phyloP scores from a whole-genome alignment of 2,113 vertebrate genomes.

The Atrichornis clamosus region DNA sequence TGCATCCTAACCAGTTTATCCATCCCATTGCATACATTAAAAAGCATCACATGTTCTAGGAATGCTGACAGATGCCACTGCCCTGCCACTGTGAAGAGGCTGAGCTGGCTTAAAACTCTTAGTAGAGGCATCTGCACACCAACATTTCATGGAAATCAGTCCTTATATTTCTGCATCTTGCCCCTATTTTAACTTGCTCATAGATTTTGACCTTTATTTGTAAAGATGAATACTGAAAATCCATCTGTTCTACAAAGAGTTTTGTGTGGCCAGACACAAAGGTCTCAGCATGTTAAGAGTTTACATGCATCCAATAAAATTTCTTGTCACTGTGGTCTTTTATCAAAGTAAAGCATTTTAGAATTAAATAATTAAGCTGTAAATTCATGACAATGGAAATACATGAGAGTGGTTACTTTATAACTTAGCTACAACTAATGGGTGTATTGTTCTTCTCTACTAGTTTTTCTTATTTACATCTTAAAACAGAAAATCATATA shows the following conservation, averaged over 20 bases:
- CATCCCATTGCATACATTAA: neutral
- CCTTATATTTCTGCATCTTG: neutral
- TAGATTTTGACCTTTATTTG: neutral
- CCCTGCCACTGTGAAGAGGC: neutral
- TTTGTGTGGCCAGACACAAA: neutral
- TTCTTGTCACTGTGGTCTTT: neutral
- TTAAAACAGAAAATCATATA: neutral
- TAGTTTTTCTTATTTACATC: slow-evolving; percentile 5
- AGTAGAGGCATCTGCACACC: neutral
- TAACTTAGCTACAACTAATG: neutral
- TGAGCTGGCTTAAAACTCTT: neutral
- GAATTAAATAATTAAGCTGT: neutral
- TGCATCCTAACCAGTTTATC: neutral
- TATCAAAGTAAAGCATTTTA: neutral
- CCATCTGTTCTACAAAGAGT: neutral
- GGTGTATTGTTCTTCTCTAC: neutral
- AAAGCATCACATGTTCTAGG: neutral
- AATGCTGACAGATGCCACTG: neutral
- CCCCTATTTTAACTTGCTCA: neutral
- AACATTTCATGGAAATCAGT: neutral
- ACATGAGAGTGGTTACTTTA: neutral
- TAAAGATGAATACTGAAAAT: neutral
- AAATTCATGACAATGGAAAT: neutral
- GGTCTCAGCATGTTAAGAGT: neutral
- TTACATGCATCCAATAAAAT: neutral